Evolutionary conservation across 2,888 invertebrate genomes (phyloP).

Genomic region (Actias luna): DNA sequence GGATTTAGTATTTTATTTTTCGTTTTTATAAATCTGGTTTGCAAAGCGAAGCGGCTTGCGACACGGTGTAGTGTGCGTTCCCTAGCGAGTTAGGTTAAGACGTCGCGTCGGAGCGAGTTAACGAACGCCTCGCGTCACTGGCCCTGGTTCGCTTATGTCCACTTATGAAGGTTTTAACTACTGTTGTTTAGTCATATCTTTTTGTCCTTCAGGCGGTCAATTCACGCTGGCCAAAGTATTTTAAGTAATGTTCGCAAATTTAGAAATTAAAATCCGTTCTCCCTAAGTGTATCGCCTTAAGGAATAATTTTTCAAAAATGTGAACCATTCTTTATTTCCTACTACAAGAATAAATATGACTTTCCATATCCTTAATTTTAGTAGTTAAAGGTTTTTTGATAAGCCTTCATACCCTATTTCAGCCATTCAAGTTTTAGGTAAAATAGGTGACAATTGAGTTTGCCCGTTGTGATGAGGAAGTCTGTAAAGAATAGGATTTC

Average conservation of each 20-base stretch:
- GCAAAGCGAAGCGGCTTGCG: not conserved
- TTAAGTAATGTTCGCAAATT: conserved; percentile 30
- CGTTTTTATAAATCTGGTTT: not conserved
- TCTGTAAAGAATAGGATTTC: no score
- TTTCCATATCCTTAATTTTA: no score
- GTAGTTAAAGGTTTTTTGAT: no score
- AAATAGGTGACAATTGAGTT: no score
- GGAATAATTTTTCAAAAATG: no score
- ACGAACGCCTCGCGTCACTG: conserved; percentile 54
- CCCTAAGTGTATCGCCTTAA: no score
- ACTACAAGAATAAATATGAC: no score
- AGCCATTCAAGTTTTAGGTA: no score
- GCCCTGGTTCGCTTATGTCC: conserved; percentile 56
- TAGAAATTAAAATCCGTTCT: not conserved
- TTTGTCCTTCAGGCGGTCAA: conserved; percentile 41
- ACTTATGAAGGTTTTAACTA: conserved; percentile 72
- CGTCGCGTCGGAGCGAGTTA: conserved; percentile 49
- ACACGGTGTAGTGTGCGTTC: not conserved
- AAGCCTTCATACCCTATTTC: no score
- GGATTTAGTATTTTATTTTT: not conserved
- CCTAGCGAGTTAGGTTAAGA: conserved; percentile 42
- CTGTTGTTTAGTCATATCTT: conserved; percentile 68
- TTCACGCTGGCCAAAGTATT: conserved; percentile 33
- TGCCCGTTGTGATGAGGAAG: no score
- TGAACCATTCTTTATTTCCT: no score